Base-by-base conservation (phyloP, 2,113 vertebrate genomes). In the Chloropsis hardwickii region DNA sequence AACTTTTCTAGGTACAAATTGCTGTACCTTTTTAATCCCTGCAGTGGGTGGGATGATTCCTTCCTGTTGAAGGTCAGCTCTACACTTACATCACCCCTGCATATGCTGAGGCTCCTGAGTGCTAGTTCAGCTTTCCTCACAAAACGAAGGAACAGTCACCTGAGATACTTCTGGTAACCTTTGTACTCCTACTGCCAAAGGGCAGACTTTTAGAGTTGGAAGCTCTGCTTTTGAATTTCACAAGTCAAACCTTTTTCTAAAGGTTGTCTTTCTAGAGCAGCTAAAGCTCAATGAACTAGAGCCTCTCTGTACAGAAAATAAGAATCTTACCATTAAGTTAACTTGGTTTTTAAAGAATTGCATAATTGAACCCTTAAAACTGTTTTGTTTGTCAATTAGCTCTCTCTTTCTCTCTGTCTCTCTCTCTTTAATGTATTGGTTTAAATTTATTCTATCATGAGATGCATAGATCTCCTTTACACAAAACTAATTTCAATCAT, bases 401-500 rank as follows among this genome's bases (percentile, higher is more conserved):
- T 88, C 66, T 95, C 67, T 91, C 48, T 62, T 39, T 94, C 56
- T 79, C 57, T 93, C 66, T 37, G 37, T 37, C 37, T 80, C 44
- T 80, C 47, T 81, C 61, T 94, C 90, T 83, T 91, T 92, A 94
- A 89, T 90, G 83, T 91, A 95, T 94, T 96, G 72, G 25, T 97
- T 94, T 85, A 73, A 88, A 94, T 82, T 79, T 95, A 90, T 96
- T 97, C 88, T 90, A 51, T 96, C 92, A 69, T 48, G 90, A 95
- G 96, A 92, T 94, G 79, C 82, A 33, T 64, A 58, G 92, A 51
- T 92, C 66, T 96, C 81, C 87, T 98, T 79, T 81, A 90, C 82
- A 96, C 66, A 91, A 95, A 95, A 91, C 57, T 83, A 92, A 95
- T 92, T 94, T 56, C 56, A 69, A 92, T 96, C 96, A 94, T 95